Conservation (phyloP, 1,140 invertebrate genomes). For the Halictus rubicundus region DNA sequence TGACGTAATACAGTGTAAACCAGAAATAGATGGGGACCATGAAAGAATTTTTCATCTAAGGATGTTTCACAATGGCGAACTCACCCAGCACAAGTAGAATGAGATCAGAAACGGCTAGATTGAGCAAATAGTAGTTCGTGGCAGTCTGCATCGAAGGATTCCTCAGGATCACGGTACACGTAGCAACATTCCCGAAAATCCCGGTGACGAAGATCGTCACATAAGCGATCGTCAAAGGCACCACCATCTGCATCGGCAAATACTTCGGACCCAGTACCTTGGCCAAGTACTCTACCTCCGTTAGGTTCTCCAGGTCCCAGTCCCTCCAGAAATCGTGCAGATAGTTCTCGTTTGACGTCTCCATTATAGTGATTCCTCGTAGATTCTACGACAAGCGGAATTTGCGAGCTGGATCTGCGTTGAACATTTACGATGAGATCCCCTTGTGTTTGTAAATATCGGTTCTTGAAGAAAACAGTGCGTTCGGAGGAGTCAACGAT, state of each 20-base stretch:
- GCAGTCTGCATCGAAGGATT: constrained; percentile 92
- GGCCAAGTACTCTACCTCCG: constrained; percentile 74
- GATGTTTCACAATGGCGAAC: neutral
- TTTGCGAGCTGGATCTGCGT: neutral
- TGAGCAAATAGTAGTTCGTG: constrained; percentile 97
- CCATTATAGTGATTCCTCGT: constrained; percentile 22
- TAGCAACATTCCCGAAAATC: constrained; percentile 92
- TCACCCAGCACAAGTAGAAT: constrained; percentile 88
- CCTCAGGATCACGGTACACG: constrained; percentile 93
- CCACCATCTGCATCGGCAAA: constrained; percentile 76
- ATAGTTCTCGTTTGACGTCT: constrained; percentile 9
- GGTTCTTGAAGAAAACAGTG: neutral
- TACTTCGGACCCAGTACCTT: constrained; percentile 76
- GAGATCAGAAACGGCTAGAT: constrained; percentile 89
- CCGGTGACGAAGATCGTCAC: constrained; percentile 91
- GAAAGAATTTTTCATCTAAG: no score
- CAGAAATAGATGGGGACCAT: no score
- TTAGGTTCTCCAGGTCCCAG: constrained; percentile 65
- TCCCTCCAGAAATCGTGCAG: constrained; percentile 50
- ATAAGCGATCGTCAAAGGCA: constrained; percentile 88
- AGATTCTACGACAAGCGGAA: neutral
- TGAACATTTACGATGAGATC: neutral
- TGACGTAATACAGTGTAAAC: no score
- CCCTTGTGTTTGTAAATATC: constrained; percentile 1
- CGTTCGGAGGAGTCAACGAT: neutral